phyloP scores from a whole-genome alignment of 2,888 invertebrate species.

The Nasonovia ribisnigri region DNA sequence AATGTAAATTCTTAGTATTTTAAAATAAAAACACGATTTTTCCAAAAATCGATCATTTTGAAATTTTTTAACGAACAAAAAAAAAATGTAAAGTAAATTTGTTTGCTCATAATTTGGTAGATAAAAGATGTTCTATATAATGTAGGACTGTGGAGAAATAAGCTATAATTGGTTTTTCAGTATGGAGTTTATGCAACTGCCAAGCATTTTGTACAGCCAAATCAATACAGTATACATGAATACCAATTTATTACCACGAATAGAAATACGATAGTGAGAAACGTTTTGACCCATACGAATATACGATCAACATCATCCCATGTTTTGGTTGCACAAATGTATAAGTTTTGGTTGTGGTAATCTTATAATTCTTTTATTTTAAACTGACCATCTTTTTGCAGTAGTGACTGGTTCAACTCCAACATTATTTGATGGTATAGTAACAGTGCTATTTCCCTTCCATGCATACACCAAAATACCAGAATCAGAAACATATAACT shows the following conservation, averaged over 20 bases:
- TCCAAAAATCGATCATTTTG: too few relatives aligned
- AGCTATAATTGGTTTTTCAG: slow-evolving; percentile 31
- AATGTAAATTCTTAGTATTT: too few relatives aligned
- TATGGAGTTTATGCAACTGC: slow-evolving; percentile 33
- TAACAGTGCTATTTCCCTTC: slow-evolving; percentile 64
- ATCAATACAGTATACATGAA: slow-evolving; percentile 28
- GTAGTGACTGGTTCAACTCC: slow-evolving; percentile 44
- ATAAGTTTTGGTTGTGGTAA: background rate
- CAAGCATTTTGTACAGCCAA: slow-evolving; percentile 34
- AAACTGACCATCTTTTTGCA: slow-evolving; percentile 66
- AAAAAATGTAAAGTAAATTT: background rate
- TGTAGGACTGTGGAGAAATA: slow-evolving; percentile 40
- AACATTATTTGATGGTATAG: slow-evolving; percentile 48
- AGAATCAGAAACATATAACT: too few relatives aligned
- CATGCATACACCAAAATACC: too few relatives aligned
- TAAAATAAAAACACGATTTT: too few relatives aligned
- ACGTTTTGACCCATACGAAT: too few relatives aligned
- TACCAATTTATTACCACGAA: slow-evolving; percentile 68
- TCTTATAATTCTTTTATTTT: slow-evolving; percentile 67
- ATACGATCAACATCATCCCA: too few relatives aligned
- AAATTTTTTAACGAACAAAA: too few relatives aligned
- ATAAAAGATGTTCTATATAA: slow-evolving; percentile 36
- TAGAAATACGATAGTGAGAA: background rate
- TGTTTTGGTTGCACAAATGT: too few relatives aligned
- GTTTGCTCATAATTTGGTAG: background rate